Conservation (phyloP, 2,113 vertebrate species). For the Orientallactaga bullata region DNA sequence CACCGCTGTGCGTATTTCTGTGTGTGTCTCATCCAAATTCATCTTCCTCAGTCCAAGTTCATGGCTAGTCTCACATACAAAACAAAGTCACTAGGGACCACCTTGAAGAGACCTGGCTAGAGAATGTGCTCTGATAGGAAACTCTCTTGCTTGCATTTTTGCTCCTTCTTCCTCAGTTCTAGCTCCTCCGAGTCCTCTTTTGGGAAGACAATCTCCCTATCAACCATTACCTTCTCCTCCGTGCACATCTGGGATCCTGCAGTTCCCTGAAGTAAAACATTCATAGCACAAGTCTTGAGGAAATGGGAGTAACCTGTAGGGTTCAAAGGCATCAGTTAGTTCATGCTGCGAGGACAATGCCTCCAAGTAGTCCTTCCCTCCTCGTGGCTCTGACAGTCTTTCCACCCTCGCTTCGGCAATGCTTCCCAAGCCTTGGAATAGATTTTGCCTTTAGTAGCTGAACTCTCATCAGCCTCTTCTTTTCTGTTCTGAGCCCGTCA, state of each 20-base stretch:
- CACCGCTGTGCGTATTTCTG: slow-evolving; percentile 37
- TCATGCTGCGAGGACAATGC: too few species aligned
- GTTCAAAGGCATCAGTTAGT: too few species aligned
- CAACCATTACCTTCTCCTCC: not conserved
- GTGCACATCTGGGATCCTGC: not conserved
- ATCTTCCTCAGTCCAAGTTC: not conserved
- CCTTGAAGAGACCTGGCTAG: not conserved
- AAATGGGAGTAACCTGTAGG: too few species aligned
- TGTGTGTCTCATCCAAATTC: not conserved
- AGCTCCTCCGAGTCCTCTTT: not conserved
- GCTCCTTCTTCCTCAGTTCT: not conserved
- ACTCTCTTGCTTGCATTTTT: not conserved
- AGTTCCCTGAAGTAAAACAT: not conserved
- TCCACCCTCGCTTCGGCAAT: too few species aligned
- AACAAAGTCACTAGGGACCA: not conserved
- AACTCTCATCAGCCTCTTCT: too few species aligned
- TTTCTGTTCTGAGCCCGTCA: too few species aligned
- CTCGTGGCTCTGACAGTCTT: too few species aligned
- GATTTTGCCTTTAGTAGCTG: too few species aligned
- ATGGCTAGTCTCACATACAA: slow-evolving; percentile 26
- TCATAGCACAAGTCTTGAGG: not conserved
- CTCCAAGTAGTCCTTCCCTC: too few species aligned
- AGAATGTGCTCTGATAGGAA: not conserved
- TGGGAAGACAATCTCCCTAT: not conserved
- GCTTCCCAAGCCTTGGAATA: too few species aligned